Percentiles rank a stretch among this genome's conserved stretches.
Conservation (phyloP, 2,113 vertebrate species). For the Pavo muticus region DNA sequence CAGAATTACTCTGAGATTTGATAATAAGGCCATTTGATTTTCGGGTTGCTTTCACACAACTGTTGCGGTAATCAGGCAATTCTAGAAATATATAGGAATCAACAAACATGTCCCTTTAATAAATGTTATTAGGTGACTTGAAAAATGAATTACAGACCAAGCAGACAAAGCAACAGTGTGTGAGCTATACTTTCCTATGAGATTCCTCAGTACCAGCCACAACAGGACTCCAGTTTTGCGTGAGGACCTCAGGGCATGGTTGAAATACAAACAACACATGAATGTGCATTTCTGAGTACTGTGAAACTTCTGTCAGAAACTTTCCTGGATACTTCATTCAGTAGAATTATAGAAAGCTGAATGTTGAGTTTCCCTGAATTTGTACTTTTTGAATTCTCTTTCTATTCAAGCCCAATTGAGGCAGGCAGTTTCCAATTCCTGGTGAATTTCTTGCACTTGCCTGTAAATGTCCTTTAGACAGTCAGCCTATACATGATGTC, state of each 20-base stretch:
- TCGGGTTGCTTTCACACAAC: neutral
- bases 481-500: neutral
- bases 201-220: neutral
- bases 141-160: neutral
- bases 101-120: neutral
- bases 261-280: neutral
- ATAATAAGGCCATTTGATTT: neutral
- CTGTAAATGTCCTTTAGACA: neutral
- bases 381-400: neutral
- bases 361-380: neutral
- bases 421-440: neutral
- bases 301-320: neutral
- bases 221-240: neutral
- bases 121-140: neutral
- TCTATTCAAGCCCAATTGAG: neutral
- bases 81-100: neutral
- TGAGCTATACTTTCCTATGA: neutral
- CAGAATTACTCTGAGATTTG: neutral
- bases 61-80: neutral
- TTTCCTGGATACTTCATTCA: neutral
- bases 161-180: neutral
- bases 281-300: neutral
- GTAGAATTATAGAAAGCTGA: neutral
- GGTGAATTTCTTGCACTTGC: neutral
- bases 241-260: neutral